Conservation (phyloP, 92 coral and sea anemone species). For the Parazoanthus swiftii region DNA sequence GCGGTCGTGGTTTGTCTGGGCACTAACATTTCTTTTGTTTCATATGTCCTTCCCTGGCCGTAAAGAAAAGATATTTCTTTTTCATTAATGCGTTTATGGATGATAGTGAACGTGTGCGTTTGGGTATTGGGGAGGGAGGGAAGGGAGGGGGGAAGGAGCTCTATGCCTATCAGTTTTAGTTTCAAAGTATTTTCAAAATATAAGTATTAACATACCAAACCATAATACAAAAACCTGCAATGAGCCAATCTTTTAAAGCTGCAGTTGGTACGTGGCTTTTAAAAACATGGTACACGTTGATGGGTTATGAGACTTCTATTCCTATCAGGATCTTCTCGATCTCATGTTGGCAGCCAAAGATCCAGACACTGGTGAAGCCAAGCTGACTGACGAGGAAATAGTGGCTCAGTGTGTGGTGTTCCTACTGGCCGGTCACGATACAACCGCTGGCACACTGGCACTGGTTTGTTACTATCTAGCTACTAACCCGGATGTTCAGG, state of each 20-base stretch:
- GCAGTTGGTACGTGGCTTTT: not conserved
- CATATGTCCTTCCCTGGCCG: not conserved
- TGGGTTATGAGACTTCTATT: not conserved
- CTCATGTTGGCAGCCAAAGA: constrained; percentile 45
- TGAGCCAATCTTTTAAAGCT: not conserved
- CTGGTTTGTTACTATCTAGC: constrained; percentile 48
- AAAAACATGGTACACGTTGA: too few species aligned
- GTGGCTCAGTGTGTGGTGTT: constrained; percentile 62
- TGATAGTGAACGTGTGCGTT: too few species aligned
- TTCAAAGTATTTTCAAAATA: not conserved
- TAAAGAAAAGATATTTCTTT: too few species aligned
- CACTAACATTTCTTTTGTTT: too few species aligned
- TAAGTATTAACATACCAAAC: not conserved
- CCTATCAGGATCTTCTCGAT: constrained; percentile 50
- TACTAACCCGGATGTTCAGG: constrained; percentile 58
- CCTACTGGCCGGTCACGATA: constrained; percentile 58
- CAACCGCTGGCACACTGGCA: constrained; percentile 55
- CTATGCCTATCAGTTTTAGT: not conserved
- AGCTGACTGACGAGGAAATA: constrained; percentile 57
- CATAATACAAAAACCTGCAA: not conserved
- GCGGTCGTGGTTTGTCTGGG: not conserved
- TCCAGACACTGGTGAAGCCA: constrained; percentile 35
- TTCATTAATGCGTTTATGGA: too few species aligned
- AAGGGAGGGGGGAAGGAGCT: too few species aligned
- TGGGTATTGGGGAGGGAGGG: too few species aligned